Conservation (phyloP, 2,888 invertebrate species). For the Macaria liturata region DNA sequence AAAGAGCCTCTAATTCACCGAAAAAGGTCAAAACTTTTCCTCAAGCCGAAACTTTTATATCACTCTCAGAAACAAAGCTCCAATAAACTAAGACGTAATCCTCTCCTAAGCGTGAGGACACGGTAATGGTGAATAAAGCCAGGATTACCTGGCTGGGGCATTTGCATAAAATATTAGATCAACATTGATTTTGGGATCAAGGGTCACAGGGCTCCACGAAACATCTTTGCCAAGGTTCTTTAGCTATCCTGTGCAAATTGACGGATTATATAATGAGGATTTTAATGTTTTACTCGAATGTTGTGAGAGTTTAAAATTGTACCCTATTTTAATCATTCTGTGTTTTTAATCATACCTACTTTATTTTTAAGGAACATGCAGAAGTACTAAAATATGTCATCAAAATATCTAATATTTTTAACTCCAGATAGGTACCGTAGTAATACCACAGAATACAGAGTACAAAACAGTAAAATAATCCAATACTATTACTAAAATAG, state of each 20-base stretch:
- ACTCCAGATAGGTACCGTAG: no score
- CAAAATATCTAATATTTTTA: no score
- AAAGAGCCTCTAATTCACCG: background rate
- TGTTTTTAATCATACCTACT: no score
- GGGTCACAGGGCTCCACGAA: slow-evolving; percentile 6
- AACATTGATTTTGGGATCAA: slow-evolving; percentile 23
- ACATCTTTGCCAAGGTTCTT: background rate
- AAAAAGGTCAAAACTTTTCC: background rate
- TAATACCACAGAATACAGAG: no score
- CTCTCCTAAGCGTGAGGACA: slow-evolving; percentile 16
- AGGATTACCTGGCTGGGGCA: slow-evolving; percentile 17
- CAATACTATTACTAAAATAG: no score
- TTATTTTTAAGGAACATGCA: no score
- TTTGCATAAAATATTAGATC: slow-evolving; percentile 25
- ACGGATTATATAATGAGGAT: no score
- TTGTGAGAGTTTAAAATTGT: no score
- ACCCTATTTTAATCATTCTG: no score
- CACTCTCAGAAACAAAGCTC: background rate
- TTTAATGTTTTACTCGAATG: no score
- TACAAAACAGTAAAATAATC: no score
- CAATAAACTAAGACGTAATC: slow-evolving; percentile 10
- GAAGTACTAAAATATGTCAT: no score
- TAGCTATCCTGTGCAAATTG: background rate
- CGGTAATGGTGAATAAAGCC: slow-evolving; percentile 21
- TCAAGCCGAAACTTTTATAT: background rate